phyloP scores from a whole-genome alignment of 2,113 vertebrate genomes.

The Istiophorus platypterus region DNA sequence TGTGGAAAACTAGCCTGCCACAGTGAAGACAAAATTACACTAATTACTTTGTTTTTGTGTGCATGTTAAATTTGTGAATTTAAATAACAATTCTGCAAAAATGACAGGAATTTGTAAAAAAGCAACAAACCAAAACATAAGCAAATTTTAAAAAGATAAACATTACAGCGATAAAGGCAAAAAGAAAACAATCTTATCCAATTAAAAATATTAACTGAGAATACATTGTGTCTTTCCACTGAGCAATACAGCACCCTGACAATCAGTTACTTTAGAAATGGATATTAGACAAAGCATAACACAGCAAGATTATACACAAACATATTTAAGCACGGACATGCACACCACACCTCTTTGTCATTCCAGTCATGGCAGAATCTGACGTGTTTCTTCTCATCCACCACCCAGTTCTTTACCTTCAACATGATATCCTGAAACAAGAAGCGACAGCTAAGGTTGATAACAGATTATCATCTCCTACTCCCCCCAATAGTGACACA shows the following conservation, averaged over 20 bases:
- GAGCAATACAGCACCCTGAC: not conserved
- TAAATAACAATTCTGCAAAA: not conserved
- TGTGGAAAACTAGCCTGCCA: not conserved
- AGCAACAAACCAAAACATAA: not conserved
- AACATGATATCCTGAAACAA: constrained; percentile 93
- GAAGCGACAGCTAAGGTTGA: constrained; percentile 32
- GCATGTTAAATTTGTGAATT: not conserved
- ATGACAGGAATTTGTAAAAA: not conserved
- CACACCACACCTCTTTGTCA: constrained; percentile 92
- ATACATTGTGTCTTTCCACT: not conserved
- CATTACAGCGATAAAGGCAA: not conserved
- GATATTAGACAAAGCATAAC: not conserved
- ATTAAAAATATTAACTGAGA: not conserved
- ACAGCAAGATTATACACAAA: too few relatives aligned
- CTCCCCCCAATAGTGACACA: not conserved
- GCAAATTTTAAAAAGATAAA: not conserved
- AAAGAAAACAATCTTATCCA: not conserved
- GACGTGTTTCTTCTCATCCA: constrained; percentile 96
- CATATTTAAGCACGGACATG: not conserved
- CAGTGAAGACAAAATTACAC: too few relatives aligned
- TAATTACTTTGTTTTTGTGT: not conserved
- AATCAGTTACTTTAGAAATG: not conserved
- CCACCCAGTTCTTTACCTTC: constrained; percentile 96
- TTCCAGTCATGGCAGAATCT: constrained; percentile 97
- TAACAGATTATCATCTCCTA: not conserved